These are phyloP conservation scores for Pollachius pollachius DNA, from an alignment of 2,113 vertebrate genomes.

Conservation along the genomic window DNA sequence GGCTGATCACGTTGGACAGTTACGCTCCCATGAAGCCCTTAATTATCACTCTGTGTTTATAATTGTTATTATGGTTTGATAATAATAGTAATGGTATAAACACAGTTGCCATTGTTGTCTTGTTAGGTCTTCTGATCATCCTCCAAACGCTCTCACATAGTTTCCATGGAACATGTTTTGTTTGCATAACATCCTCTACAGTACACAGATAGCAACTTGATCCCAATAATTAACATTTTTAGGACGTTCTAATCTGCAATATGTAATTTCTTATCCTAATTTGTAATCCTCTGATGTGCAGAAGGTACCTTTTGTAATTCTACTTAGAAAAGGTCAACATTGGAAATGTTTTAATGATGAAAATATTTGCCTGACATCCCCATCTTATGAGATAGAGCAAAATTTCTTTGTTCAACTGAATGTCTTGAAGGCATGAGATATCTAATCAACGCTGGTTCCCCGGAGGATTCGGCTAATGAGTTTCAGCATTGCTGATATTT, in stretches of 20 bases:
- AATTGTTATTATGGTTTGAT: slow-evolving; percentile 28
- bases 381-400: slow-evolving; percentile 34
- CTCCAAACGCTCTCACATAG: too few species aligned
- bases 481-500: slow-evolving; percentile 63
- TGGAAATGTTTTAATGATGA: slow-evolving; percentile 31
- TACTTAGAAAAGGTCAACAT: background rate
- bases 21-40: slow-evolving; percentile 31
- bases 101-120: background rate
- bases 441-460: slow-evolving; percentile 69
- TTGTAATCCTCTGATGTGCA: background rate
- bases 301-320: background rate
- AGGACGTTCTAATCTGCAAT: too few species aligned
- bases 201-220: too few species aligned
- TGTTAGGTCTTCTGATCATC: too few species aligned
- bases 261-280: too few species aligned
- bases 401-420: slow-evolving; percentile 57
- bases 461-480: slow-evolving; percentile 72
- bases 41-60: slow-evolving; percentile 29
- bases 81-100: slow-evolving; percentile 26
- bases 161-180: too few species aligned
- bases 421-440: slow-evolving; percentile 67
- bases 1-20: slow-evolving; percentile 37
- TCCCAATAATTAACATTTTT: too few species aligned
- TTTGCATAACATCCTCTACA: too few species aligned
- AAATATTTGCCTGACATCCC: slow-evolving; percentile 50